A percentile compares a stretch with the other conserved stretches of the same genome.
phyloP scores from a whole-genome alignment of 2,113 vertebrate genomes.

The Panthera tigris region DNA sequence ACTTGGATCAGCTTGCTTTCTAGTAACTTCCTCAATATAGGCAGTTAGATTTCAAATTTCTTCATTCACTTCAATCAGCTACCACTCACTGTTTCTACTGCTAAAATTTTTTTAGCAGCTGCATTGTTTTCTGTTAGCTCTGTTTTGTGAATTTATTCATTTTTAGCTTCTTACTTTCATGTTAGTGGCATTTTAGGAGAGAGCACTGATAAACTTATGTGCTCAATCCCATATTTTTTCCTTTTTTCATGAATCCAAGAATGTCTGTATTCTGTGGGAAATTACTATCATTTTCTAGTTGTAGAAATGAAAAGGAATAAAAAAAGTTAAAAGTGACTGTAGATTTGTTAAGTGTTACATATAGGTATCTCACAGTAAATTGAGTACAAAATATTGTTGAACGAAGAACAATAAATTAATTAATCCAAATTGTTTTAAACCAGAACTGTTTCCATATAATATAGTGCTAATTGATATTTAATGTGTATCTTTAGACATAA shows the following conservation, averaged over 20 bases:
- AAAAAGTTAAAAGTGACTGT: neutral
- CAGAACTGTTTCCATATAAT: neutral
- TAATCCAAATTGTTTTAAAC: neutral
- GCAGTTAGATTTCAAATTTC: neutral
- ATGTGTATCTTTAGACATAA: neutral
- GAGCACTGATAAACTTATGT: neutral
- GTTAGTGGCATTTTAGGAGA: neutral
- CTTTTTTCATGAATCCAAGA: neutral
- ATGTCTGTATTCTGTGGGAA: neutral
- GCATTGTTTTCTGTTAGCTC: neutral
- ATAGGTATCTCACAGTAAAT: neutral
- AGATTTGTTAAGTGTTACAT: neutral
- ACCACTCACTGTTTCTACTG: neutral
- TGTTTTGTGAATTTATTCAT: neutral
- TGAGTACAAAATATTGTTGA: constrained; percentile 17
- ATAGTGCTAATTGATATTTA: constrained; percentile 22
- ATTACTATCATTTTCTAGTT: neutral
- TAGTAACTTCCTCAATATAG: no score
- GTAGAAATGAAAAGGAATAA: neutral
- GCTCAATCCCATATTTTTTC: neutral
- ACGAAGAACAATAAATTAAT: neutral
- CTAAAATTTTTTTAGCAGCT: neutral
- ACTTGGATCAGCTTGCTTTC: neutral
- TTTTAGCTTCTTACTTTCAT: neutral
- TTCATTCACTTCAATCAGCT: neutral